A percentile compares a stretch with the other conserved stretches of the same genome.
phyloP scores from a whole-genome alignment of 2,797 vertebrate genomes.

The Tamandua tetradactyla region DNA sequence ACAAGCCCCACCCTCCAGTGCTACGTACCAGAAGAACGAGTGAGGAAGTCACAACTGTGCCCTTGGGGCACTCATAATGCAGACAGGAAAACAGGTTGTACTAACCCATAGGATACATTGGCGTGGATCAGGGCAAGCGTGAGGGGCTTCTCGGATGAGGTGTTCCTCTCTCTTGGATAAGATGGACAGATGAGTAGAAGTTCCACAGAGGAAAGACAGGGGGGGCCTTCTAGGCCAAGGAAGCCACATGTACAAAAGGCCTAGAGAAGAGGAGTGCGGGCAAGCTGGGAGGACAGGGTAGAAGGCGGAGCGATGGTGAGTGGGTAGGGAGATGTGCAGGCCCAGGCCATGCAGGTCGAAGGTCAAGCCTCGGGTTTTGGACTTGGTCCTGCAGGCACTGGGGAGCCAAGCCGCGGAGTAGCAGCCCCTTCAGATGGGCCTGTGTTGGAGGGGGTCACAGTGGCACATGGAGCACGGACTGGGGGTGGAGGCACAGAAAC shows the following conservation, averaged over 20 bases:
- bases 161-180: neutral
- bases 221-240: neutral
- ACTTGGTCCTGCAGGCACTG: neutral
- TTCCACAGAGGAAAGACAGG: neutral
- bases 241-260: neutral
- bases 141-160: neutral
- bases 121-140: rapidly evolving
- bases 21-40: neutral
- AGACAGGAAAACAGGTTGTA: neutral
- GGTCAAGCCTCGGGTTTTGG: neutral
- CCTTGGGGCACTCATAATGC: neutral
- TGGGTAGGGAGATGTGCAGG: rapidly evolving
- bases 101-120: rapidly evolving
- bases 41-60: neutral
- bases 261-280: rapidly evolving
- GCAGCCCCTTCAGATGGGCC: rapidly evolving
- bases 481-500: neutral
- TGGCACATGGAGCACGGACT: rapidly evolving
- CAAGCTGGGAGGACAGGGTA: rapidly evolving
- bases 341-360: rapidly evolving
- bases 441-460: rapidly evolving
- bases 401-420: neutral
- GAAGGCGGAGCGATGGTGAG: rapidly evolving
- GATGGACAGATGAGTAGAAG: neutral
- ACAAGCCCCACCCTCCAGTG: neutral